Conservation (phyloP, 64 coral and sea anemone species). For the Porites lutea region DNA sequence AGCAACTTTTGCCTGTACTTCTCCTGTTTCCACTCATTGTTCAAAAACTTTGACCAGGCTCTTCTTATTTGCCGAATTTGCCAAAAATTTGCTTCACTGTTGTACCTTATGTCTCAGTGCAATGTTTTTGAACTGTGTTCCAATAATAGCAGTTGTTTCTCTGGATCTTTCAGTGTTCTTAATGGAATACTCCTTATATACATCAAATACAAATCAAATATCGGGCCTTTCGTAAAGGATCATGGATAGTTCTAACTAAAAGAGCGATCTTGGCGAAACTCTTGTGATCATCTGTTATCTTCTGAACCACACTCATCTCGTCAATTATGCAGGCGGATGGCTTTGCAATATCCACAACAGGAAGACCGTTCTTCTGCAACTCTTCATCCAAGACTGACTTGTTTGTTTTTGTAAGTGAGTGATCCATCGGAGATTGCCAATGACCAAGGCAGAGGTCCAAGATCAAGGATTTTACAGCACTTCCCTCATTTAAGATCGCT, state of each 20-base stretch:
- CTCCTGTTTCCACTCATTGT: no score
- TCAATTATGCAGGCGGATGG: slow-evolving; percentile 1
- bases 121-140: background rate
- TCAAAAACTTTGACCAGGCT: no score
- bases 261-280: background rate
- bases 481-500: no score
- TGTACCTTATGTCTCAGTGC: background rate
- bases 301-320: background rate
- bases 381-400: slow-evolving; percentile 19
- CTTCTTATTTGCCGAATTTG: background rate
- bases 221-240: background rate
- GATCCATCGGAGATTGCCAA: background rate
- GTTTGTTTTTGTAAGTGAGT: background rate
- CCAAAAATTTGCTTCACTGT: slow-evolving; percentile 53
- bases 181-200: no score
- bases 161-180: no score
- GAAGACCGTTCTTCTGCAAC: slow-evolving; percentile 18
- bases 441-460: slow-evolving; percentile 12
- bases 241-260: background rate
- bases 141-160: no score
- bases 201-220: no score
- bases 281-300: background rate
- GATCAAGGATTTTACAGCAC: background rate
- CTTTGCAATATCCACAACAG: background rate
- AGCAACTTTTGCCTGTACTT: no score